A percentile compares a stretch with the other conserved stretches of the same genome.
Evolutionary conservation across 2,113 vertebrate genomes (phyloP).

Genomic region (Orthonyx spaldingii): DNA sequence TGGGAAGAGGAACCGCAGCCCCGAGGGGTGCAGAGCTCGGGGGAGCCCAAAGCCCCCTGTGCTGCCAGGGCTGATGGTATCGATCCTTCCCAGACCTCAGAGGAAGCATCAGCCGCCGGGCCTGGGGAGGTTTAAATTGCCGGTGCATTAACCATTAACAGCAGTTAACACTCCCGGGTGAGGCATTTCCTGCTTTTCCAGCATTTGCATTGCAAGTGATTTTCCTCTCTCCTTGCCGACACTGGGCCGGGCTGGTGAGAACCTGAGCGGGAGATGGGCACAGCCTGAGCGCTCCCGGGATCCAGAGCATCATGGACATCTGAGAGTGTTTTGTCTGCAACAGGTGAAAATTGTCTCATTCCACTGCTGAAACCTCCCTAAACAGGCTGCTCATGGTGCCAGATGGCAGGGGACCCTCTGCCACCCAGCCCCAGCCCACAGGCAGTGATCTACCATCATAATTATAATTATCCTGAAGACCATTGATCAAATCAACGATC

Average conservation of each 20-base stretch:
- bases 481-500: neutral
- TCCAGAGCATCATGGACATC: rapidly evolving
- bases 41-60: rapidly evolving
- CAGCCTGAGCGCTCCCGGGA: rapidly evolving
- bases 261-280: neutral
- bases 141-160: slow-evolving; percentile 44
- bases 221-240: neutral
- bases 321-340: rapidly evolving
- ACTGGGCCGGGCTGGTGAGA: neutral
- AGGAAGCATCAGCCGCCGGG: neutral
- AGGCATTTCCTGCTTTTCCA: slow-evolving; percentile 6
- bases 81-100: neutral
- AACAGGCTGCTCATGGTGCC: rapidly evolving
- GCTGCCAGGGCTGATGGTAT: rapidly evolving
- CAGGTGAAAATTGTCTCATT: rapidly evolving
- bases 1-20: neutral
- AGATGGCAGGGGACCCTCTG: neutral
- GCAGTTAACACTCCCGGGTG: neutral
- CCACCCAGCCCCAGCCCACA: rapidly evolving
- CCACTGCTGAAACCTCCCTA: neutral
- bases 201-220: neutral
- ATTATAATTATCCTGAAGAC: rapidly evolving
- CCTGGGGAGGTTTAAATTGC: neutral
- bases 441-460: neutral
- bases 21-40: rapidly evolving